Conservation (phyloP, 2,888 invertebrate species). For the Drosophila siamana region DNA sequence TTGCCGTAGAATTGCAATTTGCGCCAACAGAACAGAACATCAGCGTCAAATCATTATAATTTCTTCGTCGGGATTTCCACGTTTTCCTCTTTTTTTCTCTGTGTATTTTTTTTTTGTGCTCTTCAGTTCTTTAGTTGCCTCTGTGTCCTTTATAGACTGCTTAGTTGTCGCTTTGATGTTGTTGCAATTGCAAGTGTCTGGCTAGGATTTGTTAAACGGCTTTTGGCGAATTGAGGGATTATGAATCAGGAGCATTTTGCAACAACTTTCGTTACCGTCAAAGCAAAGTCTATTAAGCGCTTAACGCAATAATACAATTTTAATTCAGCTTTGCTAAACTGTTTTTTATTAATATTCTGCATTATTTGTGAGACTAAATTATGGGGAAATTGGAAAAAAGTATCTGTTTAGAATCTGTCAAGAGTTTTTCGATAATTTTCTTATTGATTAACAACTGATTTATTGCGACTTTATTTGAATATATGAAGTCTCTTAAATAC, state of each 20-base stretch:
- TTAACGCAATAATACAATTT: background rate
- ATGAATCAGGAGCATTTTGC: background rate
- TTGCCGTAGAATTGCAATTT: constrained; percentile 80
- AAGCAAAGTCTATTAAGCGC: background rate
- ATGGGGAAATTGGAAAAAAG: background rate
- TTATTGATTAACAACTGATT: no score
- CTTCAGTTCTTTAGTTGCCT: background rate
- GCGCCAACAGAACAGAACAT: constrained; percentile 78
- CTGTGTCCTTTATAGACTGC: constrained; percentile 13
- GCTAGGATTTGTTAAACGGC: constrained; percentile 42
- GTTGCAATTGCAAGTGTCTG: constrained; percentile 44
- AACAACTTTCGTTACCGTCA: background rate
- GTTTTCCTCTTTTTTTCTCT: constrained; percentile 9
- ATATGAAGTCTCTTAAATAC: no score
- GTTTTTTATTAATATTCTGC: background rate
- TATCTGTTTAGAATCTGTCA: no score
- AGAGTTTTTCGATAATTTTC: no score
- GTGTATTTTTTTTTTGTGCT: constrained; percentile 3
- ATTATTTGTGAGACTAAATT: background rate
- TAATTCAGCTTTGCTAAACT: background rate
- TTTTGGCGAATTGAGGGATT: constrained; percentile 26
- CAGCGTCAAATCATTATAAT: constrained; percentile 81
- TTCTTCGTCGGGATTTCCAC: constrained; percentile 66
- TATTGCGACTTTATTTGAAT: no score
- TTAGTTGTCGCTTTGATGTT: constrained; percentile 42